Evolutionary conservation across 2,888 invertebrate genomes (phyloP), one percentile per base, ranked within the genome.

Genomic region (Papilio elwesi): DNA sequence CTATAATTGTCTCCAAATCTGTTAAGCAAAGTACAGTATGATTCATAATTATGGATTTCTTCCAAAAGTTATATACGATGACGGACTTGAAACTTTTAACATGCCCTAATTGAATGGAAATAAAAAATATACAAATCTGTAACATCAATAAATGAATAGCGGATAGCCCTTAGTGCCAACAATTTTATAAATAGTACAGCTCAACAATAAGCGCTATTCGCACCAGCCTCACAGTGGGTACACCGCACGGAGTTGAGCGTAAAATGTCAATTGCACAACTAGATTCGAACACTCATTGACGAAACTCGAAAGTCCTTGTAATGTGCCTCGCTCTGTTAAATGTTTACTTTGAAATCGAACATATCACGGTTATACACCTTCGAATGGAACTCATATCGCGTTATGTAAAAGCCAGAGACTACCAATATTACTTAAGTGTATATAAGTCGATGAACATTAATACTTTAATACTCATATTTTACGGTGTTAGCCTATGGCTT

Each of bases 241-340:
- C 12, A 12, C 55, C 57, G 57, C 38, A 59, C 36, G 3, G 8
- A 57, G 36, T 57, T 57, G 8, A 59, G 26, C 3, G 26, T 57
- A 13, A 57, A 57, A 57, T n/a, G 38, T 6, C 38, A n/a, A 59
- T 59, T 38, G 38, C 59, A 59, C n/a, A 59, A 38, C 59, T 38
- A 26, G n/a, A 59, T 38, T 59, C 11, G 36, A 38, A 57, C 57
- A 57, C n/a, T 38, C 38, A 13, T 11, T 16, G 53, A 38, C 8
- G 36, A 57, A 59, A 59, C 36, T 59, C n/a, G 12, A 57, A 57
- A 12, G 38, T 59, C 53, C 10, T 55, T 38, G 38, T 38, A 38
- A 26, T 9, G 38, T 13, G 6, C 13, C 10, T 57, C 38, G 9
- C 3, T 59, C 16, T 6, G 11, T 26, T 43, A 4, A 43, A n/a